A percentile compares a stretch with the other conserved stretches of the same genome.
These are phyloP conservation scores for Cheirogaleus major DNA, from an alignment of 2,797 vertebrate species.

Conservation along the genomic window DNA sequence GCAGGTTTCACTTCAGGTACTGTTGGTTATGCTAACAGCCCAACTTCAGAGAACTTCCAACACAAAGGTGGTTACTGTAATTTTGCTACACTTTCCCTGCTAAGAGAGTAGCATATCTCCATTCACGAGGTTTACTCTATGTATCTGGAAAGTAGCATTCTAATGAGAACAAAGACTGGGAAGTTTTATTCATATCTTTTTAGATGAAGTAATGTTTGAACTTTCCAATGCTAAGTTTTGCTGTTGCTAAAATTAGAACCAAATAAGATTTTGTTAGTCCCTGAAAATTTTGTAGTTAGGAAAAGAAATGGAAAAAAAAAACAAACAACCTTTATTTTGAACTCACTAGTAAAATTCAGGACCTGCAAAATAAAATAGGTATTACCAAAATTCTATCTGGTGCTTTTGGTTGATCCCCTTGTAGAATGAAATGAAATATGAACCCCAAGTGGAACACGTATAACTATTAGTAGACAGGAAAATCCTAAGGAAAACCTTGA, in stretches of 20 bases:
- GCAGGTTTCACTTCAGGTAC: not conserved
- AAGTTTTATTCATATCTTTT: slow-evolving; percentile 18
- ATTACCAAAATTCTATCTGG: not conserved
- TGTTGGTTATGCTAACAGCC: not conserved
- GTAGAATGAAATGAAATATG: not conserved
- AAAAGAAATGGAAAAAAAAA: slow-evolving; percentile 10
- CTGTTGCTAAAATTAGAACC: not conserved
- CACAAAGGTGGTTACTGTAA: not conserved
- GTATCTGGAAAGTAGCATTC: not conserved
- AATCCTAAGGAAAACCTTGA: slow-evolving; percentile 1
- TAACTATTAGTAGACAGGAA: not conserved
- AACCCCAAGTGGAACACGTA: not conserved
- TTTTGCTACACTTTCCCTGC: not conserved
- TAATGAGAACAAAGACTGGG: not conserved
- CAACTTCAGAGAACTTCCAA: not conserved
- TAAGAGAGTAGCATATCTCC: not conserved
- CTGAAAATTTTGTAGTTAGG: slow-evolving; percentile 17
- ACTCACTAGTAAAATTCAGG: slow-evolving; percentile 29
- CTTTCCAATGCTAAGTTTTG: slow-evolving; percentile 1
- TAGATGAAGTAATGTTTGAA: slow-evolving; percentile 31
- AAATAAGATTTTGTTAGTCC: slow-evolving; percentile 34
- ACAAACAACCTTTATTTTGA: not conserved
- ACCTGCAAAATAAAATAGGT: not conserved
- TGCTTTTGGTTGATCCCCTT: not conserved
- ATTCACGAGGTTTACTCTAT: not conserved